Percentiles rank a stretch among this genome's conserved stretches.
Conservation (phyloP, 2,113 vertebrate genomes). For the Carassius gibelio region DNA sequence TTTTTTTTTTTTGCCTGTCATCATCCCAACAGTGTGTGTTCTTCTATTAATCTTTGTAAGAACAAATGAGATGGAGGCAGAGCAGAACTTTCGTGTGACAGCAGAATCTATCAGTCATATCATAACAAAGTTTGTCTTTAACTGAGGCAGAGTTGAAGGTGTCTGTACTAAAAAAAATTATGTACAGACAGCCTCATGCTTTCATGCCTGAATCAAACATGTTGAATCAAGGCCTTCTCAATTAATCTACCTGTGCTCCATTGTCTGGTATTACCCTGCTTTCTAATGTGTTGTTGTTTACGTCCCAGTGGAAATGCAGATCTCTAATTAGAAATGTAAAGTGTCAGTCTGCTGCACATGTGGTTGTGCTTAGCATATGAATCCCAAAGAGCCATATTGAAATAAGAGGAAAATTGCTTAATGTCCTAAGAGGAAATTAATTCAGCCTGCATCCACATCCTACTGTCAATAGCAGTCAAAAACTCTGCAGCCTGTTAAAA, state of each 20-base stretch:
- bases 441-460: neutral
- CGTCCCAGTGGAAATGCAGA: neutral
- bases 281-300: slow-evolving; percentile 33
- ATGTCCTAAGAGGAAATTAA: slow-evolving; percentile 29
- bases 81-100: neutral
- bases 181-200: slow-evolving; percentile 6
- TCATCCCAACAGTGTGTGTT: neutral
- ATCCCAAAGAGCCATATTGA: slow-evolving; percentile 9
- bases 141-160: neutral
- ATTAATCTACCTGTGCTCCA: neutral
- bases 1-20: neutral
- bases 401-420: slow-evolving; percentile 49
- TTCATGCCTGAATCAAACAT: neutral
- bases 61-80: neutral
- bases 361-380: neutral
- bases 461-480: slow-evolving; percentile 5
- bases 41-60: neutral
- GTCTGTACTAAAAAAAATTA: neutral
- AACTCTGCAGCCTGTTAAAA: neutral
- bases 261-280: neutral
- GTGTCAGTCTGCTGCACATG: neutral
- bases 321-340: slow-evolving; percentile 20
- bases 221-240: neutral
- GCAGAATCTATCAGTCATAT: neutral
- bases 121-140: neutral